Conservation (phyloP, 1,140 invertebrate species). For the Bombus terrestris region DNA sequence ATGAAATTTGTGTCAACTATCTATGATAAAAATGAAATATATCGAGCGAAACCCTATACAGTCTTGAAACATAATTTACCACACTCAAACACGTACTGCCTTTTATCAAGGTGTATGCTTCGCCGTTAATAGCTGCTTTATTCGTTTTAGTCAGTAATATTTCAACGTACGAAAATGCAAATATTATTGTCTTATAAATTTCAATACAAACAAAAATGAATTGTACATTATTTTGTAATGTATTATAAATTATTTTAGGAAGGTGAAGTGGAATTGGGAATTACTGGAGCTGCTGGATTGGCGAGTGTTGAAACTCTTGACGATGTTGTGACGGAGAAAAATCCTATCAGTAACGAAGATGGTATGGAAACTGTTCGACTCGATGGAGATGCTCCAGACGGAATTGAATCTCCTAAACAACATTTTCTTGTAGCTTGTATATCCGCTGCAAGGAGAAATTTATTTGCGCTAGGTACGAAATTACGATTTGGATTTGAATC, state of each 20-base stretch:
- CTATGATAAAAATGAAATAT: neutral
- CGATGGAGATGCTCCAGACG: slow-evolving; percentile 73
- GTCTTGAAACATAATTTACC: slow-evolving; percentile 41
- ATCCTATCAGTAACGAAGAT: slow-evolving; percentile 89
- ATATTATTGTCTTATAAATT: neutral
- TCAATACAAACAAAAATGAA: no score
- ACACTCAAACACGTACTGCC: slow-evolving; percentile 57
- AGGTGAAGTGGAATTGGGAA: slow-evolving; percentile 81
- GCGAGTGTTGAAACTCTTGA: slow-evolving; percentile 91
- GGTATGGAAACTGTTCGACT: slow-evolving; percentile 88
- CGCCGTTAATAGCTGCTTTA: slow-evolving; percentile 13
- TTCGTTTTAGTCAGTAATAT: neutral
- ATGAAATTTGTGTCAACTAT: no score
- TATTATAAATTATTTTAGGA: slow-evolving; percentile 66
- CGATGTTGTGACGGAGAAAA: slow-evolving; percentile 84
- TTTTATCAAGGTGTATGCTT: slow-evolving; percentile 45
- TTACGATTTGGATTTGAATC: neutral
- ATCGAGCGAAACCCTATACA: slow-evolving; percentile 21
- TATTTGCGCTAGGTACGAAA: slow-evolving; percentile 72
- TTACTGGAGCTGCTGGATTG: slow-evolving; percentile 84
- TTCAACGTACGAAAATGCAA: neutral
- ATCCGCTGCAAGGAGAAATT: slow-evolving; percentile 71
- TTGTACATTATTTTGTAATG: neutral
- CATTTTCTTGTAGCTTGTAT: slow-evolving; percentile 71
- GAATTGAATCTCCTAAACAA: slow-evolving; percentile 70